Evolutionary conservation across 2,113 vertebrate genomes (phyloP).

Genomic region (Zosterops borbonicus): DNA sequence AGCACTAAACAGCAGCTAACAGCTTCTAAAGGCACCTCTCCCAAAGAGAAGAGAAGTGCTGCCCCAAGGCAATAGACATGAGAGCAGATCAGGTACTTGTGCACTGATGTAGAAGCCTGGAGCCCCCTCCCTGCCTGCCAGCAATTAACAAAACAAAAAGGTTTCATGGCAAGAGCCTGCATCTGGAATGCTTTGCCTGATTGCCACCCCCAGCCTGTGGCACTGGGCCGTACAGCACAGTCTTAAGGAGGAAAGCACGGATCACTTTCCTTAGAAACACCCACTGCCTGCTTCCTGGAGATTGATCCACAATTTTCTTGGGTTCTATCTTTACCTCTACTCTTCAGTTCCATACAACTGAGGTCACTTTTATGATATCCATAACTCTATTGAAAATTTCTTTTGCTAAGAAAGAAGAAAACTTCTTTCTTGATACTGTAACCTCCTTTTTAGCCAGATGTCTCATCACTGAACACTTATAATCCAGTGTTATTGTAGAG

Average conservation of each 20-base stretch:
- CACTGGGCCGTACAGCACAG: background rate
- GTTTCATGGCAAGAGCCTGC: background rate
- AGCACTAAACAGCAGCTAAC: background rate
- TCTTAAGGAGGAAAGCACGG: rapidly evolving
- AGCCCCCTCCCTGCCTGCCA: background rate
- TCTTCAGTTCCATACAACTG: background rate
- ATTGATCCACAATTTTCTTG: background rate
- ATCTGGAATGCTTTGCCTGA: background rate
- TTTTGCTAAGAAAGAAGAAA: background rate
- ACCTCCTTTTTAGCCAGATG: background rate
- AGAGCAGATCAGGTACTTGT: background rate
- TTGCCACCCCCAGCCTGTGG: background rate
- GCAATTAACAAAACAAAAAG: background rate
- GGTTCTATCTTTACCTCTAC: background rate
- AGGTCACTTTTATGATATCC: background rate
- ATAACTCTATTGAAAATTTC: background rate
- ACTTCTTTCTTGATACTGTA: background rate
- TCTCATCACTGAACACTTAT: background rate
- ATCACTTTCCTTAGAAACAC: background rate
- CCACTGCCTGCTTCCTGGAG: background rate
- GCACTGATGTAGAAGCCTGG: background rate
- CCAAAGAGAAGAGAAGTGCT: background rate
- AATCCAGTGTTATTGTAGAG: background rate
- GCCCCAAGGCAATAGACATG: background rate
- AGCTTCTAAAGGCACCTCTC: background rate